These are phyloP conservation scores for Caenorhabditis auriculariae DNA, from an alignment of 2,888 invertebrate genomes.

Conservation along the genomic window DNA sequence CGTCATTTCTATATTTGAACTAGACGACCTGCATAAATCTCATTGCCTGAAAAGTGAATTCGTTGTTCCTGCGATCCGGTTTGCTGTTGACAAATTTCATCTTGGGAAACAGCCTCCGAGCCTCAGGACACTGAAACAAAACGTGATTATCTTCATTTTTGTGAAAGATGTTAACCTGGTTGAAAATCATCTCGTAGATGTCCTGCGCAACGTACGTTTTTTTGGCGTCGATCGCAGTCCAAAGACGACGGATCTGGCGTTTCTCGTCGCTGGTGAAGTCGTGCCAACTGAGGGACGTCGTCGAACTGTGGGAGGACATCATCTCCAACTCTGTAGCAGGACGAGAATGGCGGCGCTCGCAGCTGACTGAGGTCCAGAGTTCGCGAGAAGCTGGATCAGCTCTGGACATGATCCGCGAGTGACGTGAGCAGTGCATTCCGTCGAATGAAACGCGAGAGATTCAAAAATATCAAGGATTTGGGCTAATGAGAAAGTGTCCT, in stretches of 20 bases:
- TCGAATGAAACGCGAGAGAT: too few relatives aligned
- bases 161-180: constrained; percentile 39
- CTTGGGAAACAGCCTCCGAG: constrained; percentile 48
- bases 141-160: neutral
- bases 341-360: too few relatives aligned
- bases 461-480: too few relatives aligned
- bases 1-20: constrained; percentile 1
- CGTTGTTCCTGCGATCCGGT: constrained; percentile 46
- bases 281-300: constrained; percentile 45
- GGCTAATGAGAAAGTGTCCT: too few relatives aligned
- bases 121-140: constrained; percentile 48
- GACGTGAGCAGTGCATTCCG: too few relatives aligned
- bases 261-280: constrained; percentile 43
- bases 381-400: too few relatives aligned
- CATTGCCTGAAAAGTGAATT: constrained; percentile 55
- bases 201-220: constrained; percentile 42
- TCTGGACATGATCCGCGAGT: too few relatives aligned
- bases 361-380: too few relatives aligned
- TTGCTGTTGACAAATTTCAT: constrained; percentile 45
- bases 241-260: constrained; percentile 34
- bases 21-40: constrained; percentile 51
- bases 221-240: constrained; percentile 32
- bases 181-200: constrained; percentile 58
- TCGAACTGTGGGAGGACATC: too few relatives aligned
- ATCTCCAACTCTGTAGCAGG: too few relatives aligned